Evolutionary conservation across 2,797 vertebrate genomes (phyloP).

Genomic region (Notamacropus eugenii): DNA sequence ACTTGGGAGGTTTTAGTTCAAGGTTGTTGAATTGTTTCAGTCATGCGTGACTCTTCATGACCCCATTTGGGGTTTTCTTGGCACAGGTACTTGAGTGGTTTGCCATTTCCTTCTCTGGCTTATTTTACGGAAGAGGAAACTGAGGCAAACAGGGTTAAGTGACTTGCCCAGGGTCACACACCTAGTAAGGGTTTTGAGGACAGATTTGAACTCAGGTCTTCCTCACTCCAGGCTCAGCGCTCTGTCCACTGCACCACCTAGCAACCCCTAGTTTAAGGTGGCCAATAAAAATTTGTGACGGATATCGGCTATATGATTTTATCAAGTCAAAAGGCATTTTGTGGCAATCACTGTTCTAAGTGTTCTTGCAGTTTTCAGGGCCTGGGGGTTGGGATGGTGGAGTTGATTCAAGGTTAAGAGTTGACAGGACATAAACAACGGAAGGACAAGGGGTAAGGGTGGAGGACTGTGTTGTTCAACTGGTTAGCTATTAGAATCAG

Average conservation of each 20-base stretch:
- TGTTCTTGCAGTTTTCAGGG: background rate
- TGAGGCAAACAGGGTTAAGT: background rate
- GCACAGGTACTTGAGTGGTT: background rate
- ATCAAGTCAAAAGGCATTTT: background rate
- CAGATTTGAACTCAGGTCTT: background rate
- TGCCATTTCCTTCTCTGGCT: background rate
- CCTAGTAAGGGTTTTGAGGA: no score
- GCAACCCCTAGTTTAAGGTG: background rate
- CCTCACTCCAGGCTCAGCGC: background rate
- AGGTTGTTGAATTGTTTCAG: background rate
- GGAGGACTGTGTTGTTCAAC: background rate
- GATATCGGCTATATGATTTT: background rate
- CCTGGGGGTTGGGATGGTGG: background rate
- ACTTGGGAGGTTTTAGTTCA: background rate
- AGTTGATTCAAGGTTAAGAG: background rate
- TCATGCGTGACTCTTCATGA: background rate
- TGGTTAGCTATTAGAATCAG: background rate
- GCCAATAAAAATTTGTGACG: background rate
- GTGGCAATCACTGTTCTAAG: background rate
- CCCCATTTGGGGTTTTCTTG: background rate
- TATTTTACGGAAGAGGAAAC: background rate
- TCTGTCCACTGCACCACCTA: background rate
- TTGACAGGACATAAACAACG: background rate
- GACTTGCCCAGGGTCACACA: background rate
- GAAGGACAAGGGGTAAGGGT: background rate